Evolutionary conservation across 2,797 vertebrate genomes (phyloP).

Genomic region (Gymnocypris eckloni): DNA sequence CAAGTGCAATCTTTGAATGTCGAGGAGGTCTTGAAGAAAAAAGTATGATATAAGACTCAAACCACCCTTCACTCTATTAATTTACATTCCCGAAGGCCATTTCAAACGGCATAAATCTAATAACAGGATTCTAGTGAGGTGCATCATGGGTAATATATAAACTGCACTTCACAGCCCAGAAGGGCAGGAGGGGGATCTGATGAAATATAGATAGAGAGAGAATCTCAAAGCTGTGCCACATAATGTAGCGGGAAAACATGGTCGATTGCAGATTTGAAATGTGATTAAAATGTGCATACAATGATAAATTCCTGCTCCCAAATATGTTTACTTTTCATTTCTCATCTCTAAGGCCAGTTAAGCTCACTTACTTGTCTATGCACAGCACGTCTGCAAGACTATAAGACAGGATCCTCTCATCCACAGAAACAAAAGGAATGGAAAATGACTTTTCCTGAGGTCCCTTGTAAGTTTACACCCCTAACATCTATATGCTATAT

Average conservation of each 20-base stretch:
- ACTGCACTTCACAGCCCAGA: slow-evolving; percentile 49
- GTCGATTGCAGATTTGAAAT: slow-evolving; percentile 47
- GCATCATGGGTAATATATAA: slow-evolving; percentile 57
- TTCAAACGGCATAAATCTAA: slow-evolving; percentile 56
- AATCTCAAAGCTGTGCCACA: slow-evolving; percentile 40
- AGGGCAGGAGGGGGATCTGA: slow-evolving; percentile 44
- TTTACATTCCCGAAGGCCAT: slow-evolving; percentile 58
- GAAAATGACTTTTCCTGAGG: background rate
- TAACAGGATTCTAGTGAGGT: slow-evolving; percentile 44
- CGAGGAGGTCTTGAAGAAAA: slow-evolving; percentile 13
- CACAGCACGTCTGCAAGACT: slow-evolving; percentile 2
- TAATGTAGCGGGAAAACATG: slow-evolving; percentile 39
- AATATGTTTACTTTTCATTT: slow-evolving; percentile 31
- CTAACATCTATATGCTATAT: background rate
- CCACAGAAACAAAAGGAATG: background rate
- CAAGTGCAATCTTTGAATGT: slow-evolving; percentile 26
- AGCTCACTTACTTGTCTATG: background rate
- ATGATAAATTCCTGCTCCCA: slow-evolving; percentile 33
- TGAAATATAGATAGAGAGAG: slow-evolving; percentile 54
- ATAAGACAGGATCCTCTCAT: background rate
- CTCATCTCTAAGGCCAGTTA: background rate
- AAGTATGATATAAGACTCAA: slow-evolving; percentile 35
- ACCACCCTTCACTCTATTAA: slow-evolving; percentile 51
- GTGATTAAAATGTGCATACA: slow-evolving; percentile 52
- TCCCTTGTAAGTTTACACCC: background rate